phyloP scores from a whole-genome alignment of 2,888 invertebrate species.

The Hirtodrosophila confusa region DNA sequence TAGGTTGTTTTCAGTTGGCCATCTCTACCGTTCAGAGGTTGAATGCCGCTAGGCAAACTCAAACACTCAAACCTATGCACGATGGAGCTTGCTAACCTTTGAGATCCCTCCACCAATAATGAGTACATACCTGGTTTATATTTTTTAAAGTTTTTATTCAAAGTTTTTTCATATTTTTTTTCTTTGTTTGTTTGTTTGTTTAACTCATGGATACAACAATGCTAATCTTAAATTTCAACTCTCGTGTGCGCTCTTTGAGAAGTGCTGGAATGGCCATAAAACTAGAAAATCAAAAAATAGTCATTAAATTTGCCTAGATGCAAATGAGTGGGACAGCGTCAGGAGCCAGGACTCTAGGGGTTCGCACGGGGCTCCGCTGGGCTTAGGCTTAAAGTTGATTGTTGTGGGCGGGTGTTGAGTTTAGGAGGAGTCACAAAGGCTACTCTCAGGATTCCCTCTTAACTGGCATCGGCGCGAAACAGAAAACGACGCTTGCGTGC shows the following conservation, averaged over 20 bases:
- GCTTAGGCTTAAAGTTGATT: conserved; percentile 31
- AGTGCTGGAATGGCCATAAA: conserved; percentile 63
- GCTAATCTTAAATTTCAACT: conserved; percentile 65
- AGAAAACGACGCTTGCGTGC: conserved; percentile 85
- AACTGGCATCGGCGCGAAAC: conserved; percentile 83
- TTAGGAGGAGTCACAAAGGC: conserved; percentile 1
- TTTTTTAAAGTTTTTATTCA: conserved; percentile 44
- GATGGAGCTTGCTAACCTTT: conserved; percentile 64
- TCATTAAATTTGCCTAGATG: conserved; percentile 55
- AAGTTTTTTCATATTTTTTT: conserved; percentile 46
- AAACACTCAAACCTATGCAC: conserved; percentile 79
- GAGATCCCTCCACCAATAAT: not conserved
- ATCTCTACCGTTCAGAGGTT: conserved; percentile 70
- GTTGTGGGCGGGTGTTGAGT: conserved; percentile 38
- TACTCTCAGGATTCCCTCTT: conserved; percentile 29
- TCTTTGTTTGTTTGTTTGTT: conserved; percentile 32
- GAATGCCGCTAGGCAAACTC: conserved; percentile 59
- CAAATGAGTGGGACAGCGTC: conserved; percentile 47
- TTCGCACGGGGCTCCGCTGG: conserved; percentile 5
- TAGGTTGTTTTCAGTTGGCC: conserved; percentile 56
- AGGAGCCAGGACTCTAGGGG: conserved; percentile 1
- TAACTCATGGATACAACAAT: conserved; percentile 60
- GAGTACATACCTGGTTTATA: conserved; percentile 14
- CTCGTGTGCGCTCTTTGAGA: conserved; percentile 24
- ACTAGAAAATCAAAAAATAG: conserved; percentile 63